Evolutionary conservation across 2,888 invertebrate species (phyloP), one percentile per base, ranked within the genome.

Genomic region (Artemia sinica): DNA sequence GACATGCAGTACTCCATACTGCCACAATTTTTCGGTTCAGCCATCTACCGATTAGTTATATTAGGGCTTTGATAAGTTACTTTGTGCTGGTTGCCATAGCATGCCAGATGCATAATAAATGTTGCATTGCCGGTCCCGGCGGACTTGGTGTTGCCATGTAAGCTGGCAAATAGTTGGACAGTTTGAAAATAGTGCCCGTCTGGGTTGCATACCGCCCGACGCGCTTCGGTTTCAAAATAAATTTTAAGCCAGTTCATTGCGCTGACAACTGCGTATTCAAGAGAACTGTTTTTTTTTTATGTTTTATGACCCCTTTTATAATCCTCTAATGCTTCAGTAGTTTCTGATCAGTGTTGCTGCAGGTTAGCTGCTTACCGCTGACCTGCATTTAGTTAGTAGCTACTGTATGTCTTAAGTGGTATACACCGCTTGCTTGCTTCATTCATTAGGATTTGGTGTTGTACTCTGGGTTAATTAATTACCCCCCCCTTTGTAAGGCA

Each of bases 171-270:
- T n/a, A 14, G 8, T 58, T 14, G 58, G 58, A 58, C 18, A 58
- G 58, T 58, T 58, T n/a, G 58, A 58, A n/a, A 58, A 18, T 18
- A 58, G 58, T 58, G 58, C 58, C 58, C 58, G 58, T 18, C 58
- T 58, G 58, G 58, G 58, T 58, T 58, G 58, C 58, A 58, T 58
- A 58, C 58, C 58, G 58, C 58, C 58, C 58, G 58, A 18, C 58
- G 58, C 58, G 58, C 58, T 18, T 18, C 18, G 58, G 58, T 58
- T 58, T 58, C n/a, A 58, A n/a, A 58, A 58, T 14, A 58, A 58
- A 58, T 58, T 58, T 58, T 18, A 14, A 14, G 58, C 58, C 58
- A 58, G 58, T 58, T 58, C 58, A 14, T 58, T 18, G 58, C 58
- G 58, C 58, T 58, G 58, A 58, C 58, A 58, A 28, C 58, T 18